A percentile compares a stretch with the other conserved stretches of the same genome.
phyloP scores from a whole-genome alignment of 2,113 vertebrate genomes.

The Tinamus guttatus region DNA sequence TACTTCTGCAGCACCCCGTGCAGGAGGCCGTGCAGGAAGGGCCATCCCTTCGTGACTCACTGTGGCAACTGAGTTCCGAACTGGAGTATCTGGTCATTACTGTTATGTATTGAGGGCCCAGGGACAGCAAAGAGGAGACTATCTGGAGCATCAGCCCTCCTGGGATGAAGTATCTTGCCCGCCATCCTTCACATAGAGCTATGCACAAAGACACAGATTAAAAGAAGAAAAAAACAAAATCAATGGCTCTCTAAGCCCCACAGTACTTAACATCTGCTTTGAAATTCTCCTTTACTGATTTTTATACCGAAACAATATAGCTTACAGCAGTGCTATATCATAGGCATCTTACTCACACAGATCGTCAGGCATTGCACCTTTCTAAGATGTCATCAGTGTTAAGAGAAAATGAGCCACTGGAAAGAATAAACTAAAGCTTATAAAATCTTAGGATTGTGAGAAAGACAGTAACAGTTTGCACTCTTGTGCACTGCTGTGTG shows the following conservation, averaged over 20 bases:
- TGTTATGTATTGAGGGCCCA: background rate
- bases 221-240: background rate
- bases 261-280: background rate
- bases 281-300: background rate
- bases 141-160: background rate
- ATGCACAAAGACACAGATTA: background rate
- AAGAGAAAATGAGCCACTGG: background rate
- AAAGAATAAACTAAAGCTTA: background rate
- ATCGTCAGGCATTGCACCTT: background rate
- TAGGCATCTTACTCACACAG: background rate
- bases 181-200: background rate
- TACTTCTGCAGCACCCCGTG: rapidly evolving
- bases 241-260: background rate
- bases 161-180: background rate
- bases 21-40: background rate
- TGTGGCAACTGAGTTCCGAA: background rate
- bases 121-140: background rate
- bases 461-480: background rate
- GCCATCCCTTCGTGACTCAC: background rate
- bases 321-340: background rate
- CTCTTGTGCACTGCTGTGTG: background rate
- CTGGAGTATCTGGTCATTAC: background rate
- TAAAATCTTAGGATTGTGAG: background rate
- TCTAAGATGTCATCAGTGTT: background rate
- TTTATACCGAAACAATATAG: background rate